A percentile compares a stretch with the other conserved stretches of the same genome.
Conservation (phyloP, 1,140 invertebrate species). For the Ips nitidus region DNA sequence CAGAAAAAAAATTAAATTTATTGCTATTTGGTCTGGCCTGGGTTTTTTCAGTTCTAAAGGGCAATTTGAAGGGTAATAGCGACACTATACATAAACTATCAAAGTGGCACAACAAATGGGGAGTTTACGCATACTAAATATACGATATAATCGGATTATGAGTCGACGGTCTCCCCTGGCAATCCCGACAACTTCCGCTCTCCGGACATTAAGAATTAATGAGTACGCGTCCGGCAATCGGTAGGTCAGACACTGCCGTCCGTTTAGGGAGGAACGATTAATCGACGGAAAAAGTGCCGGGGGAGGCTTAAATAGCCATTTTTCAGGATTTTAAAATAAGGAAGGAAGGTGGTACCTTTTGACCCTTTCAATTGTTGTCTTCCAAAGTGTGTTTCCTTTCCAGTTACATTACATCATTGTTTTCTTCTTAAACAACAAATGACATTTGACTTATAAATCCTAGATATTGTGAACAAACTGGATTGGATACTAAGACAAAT, state of each 20-base stretch:
- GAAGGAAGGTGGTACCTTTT: background rate
- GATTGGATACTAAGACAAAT: no score
- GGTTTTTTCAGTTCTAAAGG: no score
- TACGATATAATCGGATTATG: slow-evolving; percentile 2
- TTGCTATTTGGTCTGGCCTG: no score
- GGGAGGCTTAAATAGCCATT: background rate
- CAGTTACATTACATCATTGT: no score
- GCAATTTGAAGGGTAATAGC: no score
- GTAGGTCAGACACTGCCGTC: slow-evolving; percentile 1
- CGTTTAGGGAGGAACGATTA: slow-evolving; percentile 8
- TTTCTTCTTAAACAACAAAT: no score
- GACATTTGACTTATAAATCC: no score
- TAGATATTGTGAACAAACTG: no score
- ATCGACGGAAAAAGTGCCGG: slow-evolving; percentile 3
- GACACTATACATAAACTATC: no score
- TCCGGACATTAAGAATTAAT: slow-evolving; percentile 16
- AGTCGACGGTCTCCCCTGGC: background rate
- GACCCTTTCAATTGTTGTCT: background rate
- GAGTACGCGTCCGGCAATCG: background rate
- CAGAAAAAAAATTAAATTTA: no score
- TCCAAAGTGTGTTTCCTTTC: no score
- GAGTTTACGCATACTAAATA: slow-evolving; percentile 5
- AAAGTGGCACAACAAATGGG: no score
- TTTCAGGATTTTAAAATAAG: background rate
- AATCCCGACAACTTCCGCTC: slow-evolving; percentile 9